Evolutionary conservation across 2,797 vertebrate species (phyloP).

Genomic region (Melopsittacus undulatus): DNA sequence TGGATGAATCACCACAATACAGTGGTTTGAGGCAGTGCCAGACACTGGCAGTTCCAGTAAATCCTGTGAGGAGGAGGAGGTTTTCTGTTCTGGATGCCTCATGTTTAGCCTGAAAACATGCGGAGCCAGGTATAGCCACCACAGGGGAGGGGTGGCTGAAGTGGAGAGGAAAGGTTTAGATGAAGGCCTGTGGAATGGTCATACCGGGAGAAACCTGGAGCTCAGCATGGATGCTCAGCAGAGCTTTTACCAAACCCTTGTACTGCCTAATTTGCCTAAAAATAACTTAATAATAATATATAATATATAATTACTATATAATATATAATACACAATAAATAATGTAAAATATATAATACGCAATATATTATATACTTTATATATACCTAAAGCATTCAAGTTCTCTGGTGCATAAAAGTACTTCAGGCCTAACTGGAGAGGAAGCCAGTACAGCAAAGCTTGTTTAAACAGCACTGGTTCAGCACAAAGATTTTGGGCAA

Average conservation of each 20-base stretch:
- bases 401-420: not conserved
- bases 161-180: not conserved
- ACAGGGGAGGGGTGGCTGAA: not conserved
- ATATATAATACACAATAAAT: too few species aligned
- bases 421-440: not conserved
- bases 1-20: not conserved
- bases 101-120: not conserved
- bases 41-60: not conserved
- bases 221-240: not conserved
- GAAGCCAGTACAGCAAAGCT: not conserved
- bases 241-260: too few species aligned
- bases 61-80: not conserved
- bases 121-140: not conserved
- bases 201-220: not conserved
- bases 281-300: not conserved
- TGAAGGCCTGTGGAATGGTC: rapidly evolving
- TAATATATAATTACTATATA: too few species aligned
- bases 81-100: not conserved
- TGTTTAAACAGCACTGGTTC: not conserved
- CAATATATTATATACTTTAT: too few species aligned
- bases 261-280: not conserved
- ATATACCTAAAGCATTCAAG: not conserved
- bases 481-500: not conserved
- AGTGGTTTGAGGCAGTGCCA: not conserved
- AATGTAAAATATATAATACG: too few species aligned